Percentiles rank a stretch among this genome's conserved stretches.
Evolutionary conservation across 2,797 vertebrate species (phyloP).

Genomic region (Picus viridis): DNA sequence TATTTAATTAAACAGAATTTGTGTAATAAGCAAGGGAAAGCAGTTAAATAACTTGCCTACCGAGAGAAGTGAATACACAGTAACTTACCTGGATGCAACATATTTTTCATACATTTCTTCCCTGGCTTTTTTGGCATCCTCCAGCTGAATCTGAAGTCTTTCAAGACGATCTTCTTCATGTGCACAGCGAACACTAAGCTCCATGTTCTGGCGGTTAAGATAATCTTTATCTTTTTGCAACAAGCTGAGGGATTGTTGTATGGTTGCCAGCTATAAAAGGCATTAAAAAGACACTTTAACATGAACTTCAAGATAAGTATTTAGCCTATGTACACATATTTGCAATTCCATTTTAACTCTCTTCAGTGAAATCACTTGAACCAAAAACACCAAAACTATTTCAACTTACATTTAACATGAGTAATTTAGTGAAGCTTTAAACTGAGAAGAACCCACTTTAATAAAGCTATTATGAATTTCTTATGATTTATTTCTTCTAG

Average conservation of each 20-base stretch:
- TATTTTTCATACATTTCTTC: conserved; percentile 98
- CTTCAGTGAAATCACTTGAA: background rate
- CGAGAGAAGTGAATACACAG: background rate
- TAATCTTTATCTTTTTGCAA: conserved; percentile 98
- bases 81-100: conserved; percentile 88
- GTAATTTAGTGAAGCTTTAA: background rate
- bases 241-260: conserved; percentile 90
- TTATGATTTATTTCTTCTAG: background rate
- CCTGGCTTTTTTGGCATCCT: conserved; percentile 91
- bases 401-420: background rate
- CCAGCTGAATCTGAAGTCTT: conserved; percentile 91
- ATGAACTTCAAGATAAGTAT: background rate
- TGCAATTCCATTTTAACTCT: background rate
- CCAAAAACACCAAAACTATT: background rate
- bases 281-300: conserved; percentile 29
- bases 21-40: background rate
- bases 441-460: background rate
- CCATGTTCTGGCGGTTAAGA: conserved; percentile 93
- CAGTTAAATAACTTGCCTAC: background rate
- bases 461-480: background rate
- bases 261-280: conserved; percentile 82
- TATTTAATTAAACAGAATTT: background rate
- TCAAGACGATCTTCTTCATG: conserved; percentile 93
- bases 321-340: background rate
- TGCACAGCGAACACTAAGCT: conserved; percentile 92